phyloP scores from a whole-genome alignment of 1,140 invertebrate species.

The Papilio dardanus region DNA sequence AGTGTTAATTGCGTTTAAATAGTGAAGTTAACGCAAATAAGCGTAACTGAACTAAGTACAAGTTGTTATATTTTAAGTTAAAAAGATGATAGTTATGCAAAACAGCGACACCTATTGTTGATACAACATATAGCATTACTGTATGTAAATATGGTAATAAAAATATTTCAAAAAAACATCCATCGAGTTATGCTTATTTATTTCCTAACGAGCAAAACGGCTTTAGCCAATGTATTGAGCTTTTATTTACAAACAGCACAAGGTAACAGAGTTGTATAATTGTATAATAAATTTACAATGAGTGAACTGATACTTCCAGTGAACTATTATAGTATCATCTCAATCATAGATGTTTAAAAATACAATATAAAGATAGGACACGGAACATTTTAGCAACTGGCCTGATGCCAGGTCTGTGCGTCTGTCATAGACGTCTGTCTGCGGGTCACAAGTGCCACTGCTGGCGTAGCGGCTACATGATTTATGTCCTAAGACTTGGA shows the following conservation, averaged over 20 bases:
- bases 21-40: neutral
- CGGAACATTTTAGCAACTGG: constrained; percentile 10
- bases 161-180: no score
- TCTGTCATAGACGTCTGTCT: constrained; percentile 25
- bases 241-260: neutral
- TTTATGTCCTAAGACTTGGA: constrained; percentile 14
- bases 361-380: neutral
- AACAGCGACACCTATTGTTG: neutral
- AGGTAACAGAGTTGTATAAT: neutral
- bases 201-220: neutral
- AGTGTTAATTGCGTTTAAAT: constrained; percentile 17
- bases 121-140: no score
- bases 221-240: neutral
- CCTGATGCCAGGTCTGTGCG: neutral
- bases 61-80: neutral
- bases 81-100: neutral
- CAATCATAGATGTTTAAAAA: neutral
- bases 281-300: neutral
- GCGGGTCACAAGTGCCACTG: neutral
- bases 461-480: neutral
- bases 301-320: neutral
- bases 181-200: no score
- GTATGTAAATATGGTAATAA: no score
- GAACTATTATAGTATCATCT: neutral
- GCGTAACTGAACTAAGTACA: constrained; percentile 6